Evolutionary conservation across 2,797 vertebrate genomes (phyloP).

Genomic region (Enteromius paludinosus): DNA sequence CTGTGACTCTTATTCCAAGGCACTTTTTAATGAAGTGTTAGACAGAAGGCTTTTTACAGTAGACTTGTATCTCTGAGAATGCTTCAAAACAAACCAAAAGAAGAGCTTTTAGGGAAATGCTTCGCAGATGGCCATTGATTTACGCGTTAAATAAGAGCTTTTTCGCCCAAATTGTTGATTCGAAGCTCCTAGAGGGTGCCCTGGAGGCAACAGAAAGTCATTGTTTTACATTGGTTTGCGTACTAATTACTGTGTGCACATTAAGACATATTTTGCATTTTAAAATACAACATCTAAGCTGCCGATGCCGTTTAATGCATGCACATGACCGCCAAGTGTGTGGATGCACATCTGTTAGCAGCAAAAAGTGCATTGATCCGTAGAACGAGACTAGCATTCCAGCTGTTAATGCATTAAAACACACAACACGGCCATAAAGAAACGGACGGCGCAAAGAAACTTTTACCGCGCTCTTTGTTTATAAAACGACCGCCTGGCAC

Average conservation of each 20-base stretch:
- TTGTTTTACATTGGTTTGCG: constrained; percentile 64
- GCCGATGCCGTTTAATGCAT: not conserved
- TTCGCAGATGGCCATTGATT: constrained; percentile 77
- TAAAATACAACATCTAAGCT: not conserved
- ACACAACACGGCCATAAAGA: not conserved
- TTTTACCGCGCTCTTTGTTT: constrained; percentile 22
- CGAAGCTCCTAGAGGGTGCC: constrained; percentile 70
- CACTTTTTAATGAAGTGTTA: constrained; percentile 93
- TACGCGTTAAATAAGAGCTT: constrained; percentile 76
- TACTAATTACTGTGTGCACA: not conserved
- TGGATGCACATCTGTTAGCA: constrained; percentile 12
- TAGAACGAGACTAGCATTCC: not conserved
- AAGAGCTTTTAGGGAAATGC: constrained; percentile 57
- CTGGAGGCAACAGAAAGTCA: constrained; percentile 73
- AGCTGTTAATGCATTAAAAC: constrained; percentile 20
- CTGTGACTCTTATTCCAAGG: constrained; percentile 86
- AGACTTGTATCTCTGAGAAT: constrained; percentile 74
- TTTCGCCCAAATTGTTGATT: constrained; percentile 75
- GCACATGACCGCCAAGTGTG: not conserved
- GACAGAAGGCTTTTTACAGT: constrained; percentile 83
- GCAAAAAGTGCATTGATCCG: not conserved
- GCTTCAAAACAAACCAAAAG: constrained; percentile 68
- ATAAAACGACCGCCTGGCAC: constrained; percentile 4
- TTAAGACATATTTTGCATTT: not conserved
- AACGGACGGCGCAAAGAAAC: not conserved